These are phyloP conservation scores for Aphyosemion australe DNA, from an alignment of 2,113 vertebrate species.

Conservation along the genomic window DNA sequence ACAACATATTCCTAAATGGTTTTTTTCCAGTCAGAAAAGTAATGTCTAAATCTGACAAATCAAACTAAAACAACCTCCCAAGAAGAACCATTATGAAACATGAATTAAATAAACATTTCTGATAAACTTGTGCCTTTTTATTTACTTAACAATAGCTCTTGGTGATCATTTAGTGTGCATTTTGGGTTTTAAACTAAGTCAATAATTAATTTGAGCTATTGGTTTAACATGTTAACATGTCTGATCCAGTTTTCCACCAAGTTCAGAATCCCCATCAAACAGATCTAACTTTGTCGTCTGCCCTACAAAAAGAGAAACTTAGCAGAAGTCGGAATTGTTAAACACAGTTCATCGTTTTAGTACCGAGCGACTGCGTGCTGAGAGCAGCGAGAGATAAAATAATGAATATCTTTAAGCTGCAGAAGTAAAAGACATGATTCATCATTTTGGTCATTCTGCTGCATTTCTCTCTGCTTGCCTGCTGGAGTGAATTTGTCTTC, in stretches of 20 bases:
- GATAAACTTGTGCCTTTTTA: neutral
- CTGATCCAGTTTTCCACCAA: neutral
- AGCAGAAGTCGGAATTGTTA: conserved; percentile 25
- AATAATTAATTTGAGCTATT: neutral
- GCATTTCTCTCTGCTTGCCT: conserved; percentile 63
- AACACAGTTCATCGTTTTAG: conserved; percentile 57
- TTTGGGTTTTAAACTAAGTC: neutral
- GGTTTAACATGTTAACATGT: neutral
- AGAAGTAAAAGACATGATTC: conserved; percentile 69
- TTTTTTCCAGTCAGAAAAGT: neutral
- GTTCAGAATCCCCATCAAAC: conserved; percentile 12
- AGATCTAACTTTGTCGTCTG: conserved; percentile 17
- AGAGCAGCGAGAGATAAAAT: conserved; percentile 67
- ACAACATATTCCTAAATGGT: neutral
- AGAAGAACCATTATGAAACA: neutral
- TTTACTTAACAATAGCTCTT: neutral
- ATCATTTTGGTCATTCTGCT: conserved; percentile 65
- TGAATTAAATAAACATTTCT: no score
- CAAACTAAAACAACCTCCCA: no score
- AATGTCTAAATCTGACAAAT: no score
- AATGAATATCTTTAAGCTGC: conserved; percentile 64
- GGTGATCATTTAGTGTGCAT: neutral
- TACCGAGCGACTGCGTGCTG: conserved; percentile 48
- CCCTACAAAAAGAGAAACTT: conserved; percentile 14
- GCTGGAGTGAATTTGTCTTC: conserved; percentile 71